These are phyloP conservation scores for Gonocerus acuteangulatus DNA, from an alignment of 2,888 invertebrate genomes.

Conservation along the genomic window DNA sequence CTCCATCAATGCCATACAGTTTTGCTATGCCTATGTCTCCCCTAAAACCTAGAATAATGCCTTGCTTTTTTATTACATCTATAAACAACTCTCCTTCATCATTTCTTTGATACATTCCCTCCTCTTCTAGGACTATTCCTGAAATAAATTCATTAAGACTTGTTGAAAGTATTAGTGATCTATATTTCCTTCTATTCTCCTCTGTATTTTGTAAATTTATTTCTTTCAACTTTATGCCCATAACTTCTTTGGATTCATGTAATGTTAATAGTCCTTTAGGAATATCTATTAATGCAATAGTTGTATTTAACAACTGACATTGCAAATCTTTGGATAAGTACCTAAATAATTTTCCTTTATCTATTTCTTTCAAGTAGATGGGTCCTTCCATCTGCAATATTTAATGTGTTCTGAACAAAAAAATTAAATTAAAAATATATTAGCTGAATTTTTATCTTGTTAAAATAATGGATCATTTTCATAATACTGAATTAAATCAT, in stretches of 20 bases:
- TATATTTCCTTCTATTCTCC: not conserved
- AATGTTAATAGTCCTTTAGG: constrained; percentile 11
- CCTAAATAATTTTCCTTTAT: not conserved
- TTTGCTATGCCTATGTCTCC: not conserved
- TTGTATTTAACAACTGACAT: constrained; percentile 3
- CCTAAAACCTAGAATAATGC: not conserved
- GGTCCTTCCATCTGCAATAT: too few species aligned
- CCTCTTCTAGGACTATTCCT: constrained; percentile 3
- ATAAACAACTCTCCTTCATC: not conserved
- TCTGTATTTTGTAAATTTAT: not conserved
- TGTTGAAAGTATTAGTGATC: not conserved
- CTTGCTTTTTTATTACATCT: not conserved
- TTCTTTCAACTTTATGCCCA: not conserved
- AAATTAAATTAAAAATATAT: too few species aligned
- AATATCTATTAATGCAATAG: constrained; percentile 1
- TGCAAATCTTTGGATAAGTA: not conserved
- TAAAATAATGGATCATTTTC: too few species aligned
- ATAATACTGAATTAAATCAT: too few species aligned
- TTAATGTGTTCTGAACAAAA: too few species aligned
- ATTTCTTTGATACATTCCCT: not conserved
- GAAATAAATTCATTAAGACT: constrained; percentile 1
- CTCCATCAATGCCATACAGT: not conserved
- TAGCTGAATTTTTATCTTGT: too few species aligned
- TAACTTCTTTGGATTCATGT: not conserved
- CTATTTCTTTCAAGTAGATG: constrained; percentile 3